Base-by-base conservation (phyloP, 2,113 vertebrate genomes). In the Paratilapia polleni region DNA sequence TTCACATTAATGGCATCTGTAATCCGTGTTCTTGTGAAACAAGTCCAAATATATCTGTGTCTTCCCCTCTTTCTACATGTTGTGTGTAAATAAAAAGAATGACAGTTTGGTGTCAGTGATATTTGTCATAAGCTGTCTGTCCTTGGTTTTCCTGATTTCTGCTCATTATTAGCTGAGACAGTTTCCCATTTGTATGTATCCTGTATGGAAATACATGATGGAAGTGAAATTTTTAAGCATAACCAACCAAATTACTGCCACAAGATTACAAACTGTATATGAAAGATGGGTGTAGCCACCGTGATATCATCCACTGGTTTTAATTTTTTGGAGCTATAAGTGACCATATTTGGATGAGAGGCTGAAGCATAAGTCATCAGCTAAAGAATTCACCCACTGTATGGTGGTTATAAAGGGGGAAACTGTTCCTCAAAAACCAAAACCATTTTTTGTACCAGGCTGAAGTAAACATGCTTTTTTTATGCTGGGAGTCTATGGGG, bases 81-180 rank as follows among this genome's bases (percentile, higher is more conserved):
- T 88, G 85, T 70, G 36, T 34, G 78, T 61, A 59, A 91, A 90
- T 91, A 91, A 92, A 93, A 81, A 19, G 5, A 14, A 26, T 63
- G 43, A 64, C 20, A 26, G 9, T 36, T 14, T 36, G 14, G n/a
- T 26, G 20, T 82, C 14, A 36, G 4, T 60, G 28, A 36, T 70
- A 19, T 64, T 54, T 74, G 24, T 36, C 9, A 58, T 47, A 70
- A 0, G 10, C 3, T 10, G 12, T 20, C 22, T 83, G 12, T 52
- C 15, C 17, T 28, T 31, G 41, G 1, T 78, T 68, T 60, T 10
- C 1, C 6, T 81, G 0, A 59, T 80, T 49, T 49, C 0, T 74
- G 6, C 4, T 20, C 5, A 20, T 60, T 28, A 75, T 61, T 49
- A 56, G 8, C 31, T 26, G 17, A 75, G 28, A 49, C 6, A 19